Evolutionary conservation across 2,888 invertebrate genomes (phyloP).

Genomic region (Acholoe squamosa): DNA sequence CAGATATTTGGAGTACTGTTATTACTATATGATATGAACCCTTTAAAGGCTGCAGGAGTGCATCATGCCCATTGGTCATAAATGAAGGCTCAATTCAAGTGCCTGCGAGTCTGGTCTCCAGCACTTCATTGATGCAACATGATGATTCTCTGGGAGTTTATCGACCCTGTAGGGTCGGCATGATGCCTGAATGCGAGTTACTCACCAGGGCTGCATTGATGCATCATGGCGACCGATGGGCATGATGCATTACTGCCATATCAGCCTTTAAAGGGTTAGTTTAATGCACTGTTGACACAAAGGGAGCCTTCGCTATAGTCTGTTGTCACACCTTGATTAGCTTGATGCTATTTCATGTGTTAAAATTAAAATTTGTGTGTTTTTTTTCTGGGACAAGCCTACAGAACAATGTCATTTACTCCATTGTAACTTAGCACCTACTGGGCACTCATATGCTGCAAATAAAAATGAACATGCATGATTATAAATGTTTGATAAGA

Average conservation of each 20-base stretch:
- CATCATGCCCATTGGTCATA: too few relatives aligned
- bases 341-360: not conserved
- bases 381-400: not conserved
- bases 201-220: too few relatives aligned
- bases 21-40: not conserved
- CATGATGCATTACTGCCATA: too few relatives aligned
- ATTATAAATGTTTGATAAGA: not conserved
- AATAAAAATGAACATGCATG: not conserved
- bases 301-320: not conserved
- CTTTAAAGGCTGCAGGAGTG: too few relatives aligned
- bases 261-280: too few relatives aligned
- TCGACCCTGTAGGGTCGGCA: too few relatives aligned
- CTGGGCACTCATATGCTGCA: not conserved
- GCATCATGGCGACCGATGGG: too few relatives aligned
- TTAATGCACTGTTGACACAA: constrained; percentile 43
- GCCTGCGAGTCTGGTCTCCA: too few relatives aligned
- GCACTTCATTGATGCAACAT: too few relatives aligned
- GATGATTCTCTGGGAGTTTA: too few relatives aligned
- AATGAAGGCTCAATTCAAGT: too few relatives aligned
- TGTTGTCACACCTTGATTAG: not conserved
- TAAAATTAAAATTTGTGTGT: not conserved
- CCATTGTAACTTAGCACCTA: not conserved
- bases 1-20: constrained; percentile 16
- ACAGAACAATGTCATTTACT: not conserved
- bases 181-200: too few relatives aligned